These are phyloP conservation scores for Tupiocoris notatus DNA, from an alignment of 2,888 invertebrate genomes.

Conservation along the genomic window DNA sequence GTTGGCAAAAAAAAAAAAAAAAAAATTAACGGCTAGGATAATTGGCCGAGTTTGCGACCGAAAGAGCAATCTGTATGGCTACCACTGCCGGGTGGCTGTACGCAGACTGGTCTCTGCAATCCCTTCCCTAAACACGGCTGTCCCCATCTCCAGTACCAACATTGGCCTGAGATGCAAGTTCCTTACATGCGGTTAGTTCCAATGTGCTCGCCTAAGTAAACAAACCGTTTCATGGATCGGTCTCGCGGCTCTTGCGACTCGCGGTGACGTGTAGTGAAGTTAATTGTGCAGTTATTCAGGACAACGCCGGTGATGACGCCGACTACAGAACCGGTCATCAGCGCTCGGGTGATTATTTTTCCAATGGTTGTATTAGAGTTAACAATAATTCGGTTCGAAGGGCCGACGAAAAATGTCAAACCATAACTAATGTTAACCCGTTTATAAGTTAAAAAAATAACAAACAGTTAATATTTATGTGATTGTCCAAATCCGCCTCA, in stretches of 20 bases:
- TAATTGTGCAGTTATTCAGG: neutral
- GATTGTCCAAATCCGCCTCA: too few species aligned
- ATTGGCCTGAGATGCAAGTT: neutral
- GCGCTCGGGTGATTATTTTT: neutral
- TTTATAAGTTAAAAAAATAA: too few species aligned
- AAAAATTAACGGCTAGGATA: neutral
- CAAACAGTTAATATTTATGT: too few species aligned
- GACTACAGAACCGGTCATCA: neutral
- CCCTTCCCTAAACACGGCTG: neutral
- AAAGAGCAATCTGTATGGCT: too few species aligned
- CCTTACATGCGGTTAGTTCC: neutral
- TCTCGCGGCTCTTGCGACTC: neutral
- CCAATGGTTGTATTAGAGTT: too few species aligned
- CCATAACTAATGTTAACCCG: too few species aligned
- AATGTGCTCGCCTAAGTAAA: neutral
- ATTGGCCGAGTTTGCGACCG: too few species aligned
- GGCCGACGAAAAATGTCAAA: too few species aligned
- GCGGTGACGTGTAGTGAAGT: neutral
- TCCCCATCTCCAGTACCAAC: neutral
- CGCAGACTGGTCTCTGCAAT: neutral
- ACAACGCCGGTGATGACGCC: neutral
- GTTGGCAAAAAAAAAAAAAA: too few species aligned
- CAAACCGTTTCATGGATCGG: neutral
- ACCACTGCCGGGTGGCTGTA: neutral
- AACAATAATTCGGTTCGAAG: too few species aligned